Evolutionary conservation across 2,888 invertebrate genomes (phyloP).

Genomic region (Penaeus monodon): DNA sequence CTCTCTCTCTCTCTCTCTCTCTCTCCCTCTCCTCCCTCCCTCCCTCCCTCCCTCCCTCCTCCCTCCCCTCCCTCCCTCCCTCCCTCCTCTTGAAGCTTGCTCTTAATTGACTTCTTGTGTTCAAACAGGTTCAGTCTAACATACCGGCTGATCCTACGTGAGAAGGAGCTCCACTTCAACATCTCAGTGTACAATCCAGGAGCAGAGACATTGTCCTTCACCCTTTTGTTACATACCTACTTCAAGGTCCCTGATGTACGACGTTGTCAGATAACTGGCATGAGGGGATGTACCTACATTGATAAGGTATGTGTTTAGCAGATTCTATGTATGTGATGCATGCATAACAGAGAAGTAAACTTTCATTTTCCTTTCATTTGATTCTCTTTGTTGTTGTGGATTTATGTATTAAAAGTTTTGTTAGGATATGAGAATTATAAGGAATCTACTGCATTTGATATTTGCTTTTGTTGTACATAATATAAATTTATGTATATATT

Average conservation of each 20-base stretch:
- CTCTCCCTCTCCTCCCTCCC: too few relatives aligned
- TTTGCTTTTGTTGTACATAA: background rate
- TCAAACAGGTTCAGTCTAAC: slow-evolving; percentile 84
- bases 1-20: too few relatives aligned
- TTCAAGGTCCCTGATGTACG: slow-evolving; percentile 95
- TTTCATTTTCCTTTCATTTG: background rate
- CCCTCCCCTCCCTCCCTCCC: too few relatives aligned
- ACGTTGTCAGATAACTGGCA: slow-evolving; percentile 88
- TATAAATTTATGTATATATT: background rate
- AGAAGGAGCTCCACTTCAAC: slow-evolving; percentile 92
- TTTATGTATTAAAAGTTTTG: slow-evolving; percentile 21
- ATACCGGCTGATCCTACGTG: slow-evolving; percentile 90
- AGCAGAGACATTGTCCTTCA: slow-evolving; percentile 91
- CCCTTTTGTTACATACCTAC: slow-evolving; percentile 93
- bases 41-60: too few relatives aligned
- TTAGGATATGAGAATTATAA: too few relatives aligned
- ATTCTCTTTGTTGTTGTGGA: slow-evolving; percentile 18
- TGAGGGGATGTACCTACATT: slow-evolving; percentile 90
- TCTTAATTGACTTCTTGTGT: slow-evolving; percentile 23
- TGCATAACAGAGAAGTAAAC: background rate
- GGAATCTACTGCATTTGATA: too few relatives aligned
- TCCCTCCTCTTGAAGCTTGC: background rate
- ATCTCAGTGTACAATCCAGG: slow-evolving; percentile 94
- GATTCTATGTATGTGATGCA: background rate
- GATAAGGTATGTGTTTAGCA: slow-evolving; percentile 78